Evolutionary conservation across 1,140 invertebrate genomes (phyloP), one percentile per base, ranked within the genome.

Genomic region (Drosophila gunungcola): DNA sequence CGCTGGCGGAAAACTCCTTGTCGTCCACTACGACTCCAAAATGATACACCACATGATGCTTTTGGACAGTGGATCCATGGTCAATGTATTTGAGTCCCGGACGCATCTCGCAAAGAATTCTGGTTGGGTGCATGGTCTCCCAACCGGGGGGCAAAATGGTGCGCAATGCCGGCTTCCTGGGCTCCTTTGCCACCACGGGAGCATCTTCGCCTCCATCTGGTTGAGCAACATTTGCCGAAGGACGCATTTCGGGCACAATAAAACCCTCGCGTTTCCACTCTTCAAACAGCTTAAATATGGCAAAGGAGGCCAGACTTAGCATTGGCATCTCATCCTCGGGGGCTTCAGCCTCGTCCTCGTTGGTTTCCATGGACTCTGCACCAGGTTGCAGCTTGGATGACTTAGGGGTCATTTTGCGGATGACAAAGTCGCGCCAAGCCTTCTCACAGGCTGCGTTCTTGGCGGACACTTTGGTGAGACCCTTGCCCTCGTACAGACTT

Each of bases 191-290:
- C 7, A 42, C 49, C 5, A 56, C 54, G 2, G 69, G 32, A 16
- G 52, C 46, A 4, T 57, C 52, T n/a, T 72, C 53, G 90, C 93
- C 3, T 61, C 63, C 51, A 78, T 57, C 13, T 78, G 68, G 16
- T 73, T 68, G 38, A 11, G 38, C 12, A 1, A 57, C 16, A 39
- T 39, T 68, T 7, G 46, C 21, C 4, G 74, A 79, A 13, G 81
- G 78, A 68, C 85, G 90, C 75, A 92, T 80, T 42, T 92, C 91
- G 34, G 95, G 95, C 38, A 96, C 94, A 56, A 94, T 93, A 73
- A 94, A 95, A 2, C 95, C 95, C 65, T 95, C 95, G 67, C 93
- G 94, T 89, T 96, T 95, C 96, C 96, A 96, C 90, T 96, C 95
- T 3, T 94, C 91, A 90, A 96, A 96, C 32, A 96, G 92, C 92